Evolutionary conservation across 2,113 vertebrate species (phyloP).

Genomic region (Rhinogobius similis): DNA sequence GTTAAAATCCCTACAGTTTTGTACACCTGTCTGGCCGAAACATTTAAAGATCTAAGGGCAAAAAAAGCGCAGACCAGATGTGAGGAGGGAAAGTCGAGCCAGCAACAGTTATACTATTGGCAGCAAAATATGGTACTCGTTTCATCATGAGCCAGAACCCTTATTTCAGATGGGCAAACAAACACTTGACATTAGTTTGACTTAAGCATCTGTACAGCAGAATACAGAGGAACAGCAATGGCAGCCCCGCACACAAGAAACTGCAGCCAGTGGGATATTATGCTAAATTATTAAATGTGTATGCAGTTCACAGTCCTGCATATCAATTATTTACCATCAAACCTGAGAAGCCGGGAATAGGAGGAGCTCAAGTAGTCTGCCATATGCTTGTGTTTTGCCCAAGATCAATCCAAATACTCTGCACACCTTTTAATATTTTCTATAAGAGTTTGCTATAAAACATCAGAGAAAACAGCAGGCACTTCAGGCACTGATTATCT

Average conservation of each 20-base stretch:
- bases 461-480: conserved; percentile 5
- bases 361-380: conserved; percentile 36
- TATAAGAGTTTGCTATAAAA: background rate
- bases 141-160: conserved; percentile 72
- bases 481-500: conserved; percentile 9
- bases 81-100: conserved; percentile 52
- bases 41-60: conserved; percentile 62
- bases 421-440: conserved; percentile 7
- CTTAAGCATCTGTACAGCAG: conserved; percentile 72
- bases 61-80: conserved; percentile 60
- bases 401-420: conserved; percentile 1
- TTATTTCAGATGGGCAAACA: conserved; percentile 77
- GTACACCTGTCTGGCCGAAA: conserved; percentile 65
- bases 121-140: conserved; percentile 68
- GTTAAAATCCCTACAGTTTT: conserved; percentile 28
- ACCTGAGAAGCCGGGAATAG: conserved; percentile 55
- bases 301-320: conserved; percentile 56
- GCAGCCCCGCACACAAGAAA: conserved; percentile 37
- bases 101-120: conserved; percentile 69
- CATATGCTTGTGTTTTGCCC: conserved; percentile 21
- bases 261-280: conserved; percentile 51
- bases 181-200: conserved; percentile 76
- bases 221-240: conserved; percentile 48
- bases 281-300: conserved; percentile 67
- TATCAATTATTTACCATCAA: conserved; percentile 72